phyloP scores from a whole-genome alignment of 2,888 invertebrate species.

The Ernsta delagoae region DNA sequence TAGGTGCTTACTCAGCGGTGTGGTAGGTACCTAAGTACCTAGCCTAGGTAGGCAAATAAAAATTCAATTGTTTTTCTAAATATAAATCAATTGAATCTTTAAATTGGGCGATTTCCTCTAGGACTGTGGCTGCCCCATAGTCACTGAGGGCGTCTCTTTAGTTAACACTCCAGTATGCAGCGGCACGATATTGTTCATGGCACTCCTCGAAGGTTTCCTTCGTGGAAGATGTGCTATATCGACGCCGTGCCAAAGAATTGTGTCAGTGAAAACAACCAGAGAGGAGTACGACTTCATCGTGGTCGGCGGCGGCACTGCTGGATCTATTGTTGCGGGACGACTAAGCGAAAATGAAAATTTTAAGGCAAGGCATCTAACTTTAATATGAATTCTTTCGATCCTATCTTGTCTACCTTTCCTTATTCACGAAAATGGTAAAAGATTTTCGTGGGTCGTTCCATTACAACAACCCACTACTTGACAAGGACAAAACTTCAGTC shows the following conservation, averaged over 20 bases:
- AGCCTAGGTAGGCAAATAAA: too few species aligned
- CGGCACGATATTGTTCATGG: constrained; percentile 84
- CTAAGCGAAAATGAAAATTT: constrained; percentile 82
- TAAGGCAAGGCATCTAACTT: too few species aligned
- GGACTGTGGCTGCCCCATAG: constrained; percentile 77
- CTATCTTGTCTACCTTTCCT: too few species aligned
- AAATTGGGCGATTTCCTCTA: constrained; percentile 29
- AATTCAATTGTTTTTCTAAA: too few species aligned
- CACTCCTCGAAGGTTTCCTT: constrained; percentile 83
- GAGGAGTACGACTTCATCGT: constrained; percentile 86
- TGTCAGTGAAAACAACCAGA: constrained; percentile 61
- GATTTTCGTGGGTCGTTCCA: too few species aligned
- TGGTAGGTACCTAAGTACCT: too few species aligned
- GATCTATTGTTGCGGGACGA: constrained; percentile 86
- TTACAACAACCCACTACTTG: too few species aligned
- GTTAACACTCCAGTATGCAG: constrained; percentile 82
- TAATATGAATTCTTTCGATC: too few species aligned
- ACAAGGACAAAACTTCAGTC: too few species aligned
- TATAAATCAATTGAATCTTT: neutral
- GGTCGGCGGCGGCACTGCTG: constrained; percentile 87
- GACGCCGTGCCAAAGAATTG: constrained; percentile 82
- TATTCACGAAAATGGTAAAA: too few species aligned
- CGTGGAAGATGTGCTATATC: constrained; percentile 78
- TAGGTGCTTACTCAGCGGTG: too few species aligned
- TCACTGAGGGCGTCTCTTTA: constrained; percentile 77